phyloP scores from a whole-genome alignment of 2,888 invertebrate genomes.

The Sarcophaga variegata region DNA sequence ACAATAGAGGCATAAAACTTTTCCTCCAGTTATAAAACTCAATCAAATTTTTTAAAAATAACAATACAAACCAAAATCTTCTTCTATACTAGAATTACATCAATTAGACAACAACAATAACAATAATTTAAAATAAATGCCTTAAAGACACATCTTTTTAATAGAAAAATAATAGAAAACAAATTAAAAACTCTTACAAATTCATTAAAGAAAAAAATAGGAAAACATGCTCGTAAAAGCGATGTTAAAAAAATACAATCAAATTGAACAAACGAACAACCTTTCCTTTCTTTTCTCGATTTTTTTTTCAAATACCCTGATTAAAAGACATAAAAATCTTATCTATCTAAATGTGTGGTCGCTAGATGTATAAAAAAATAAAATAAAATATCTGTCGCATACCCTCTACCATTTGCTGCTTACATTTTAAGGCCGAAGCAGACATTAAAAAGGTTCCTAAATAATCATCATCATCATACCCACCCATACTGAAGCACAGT shows the following conservation, averaged over 20 bases:
- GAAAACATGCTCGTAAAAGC: neutral
- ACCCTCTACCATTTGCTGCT: slow-evolving; percentile 19
- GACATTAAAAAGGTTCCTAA: slow-evolving; percentile 24
- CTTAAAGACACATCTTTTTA: neutral
- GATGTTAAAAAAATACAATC: slow-evolving; percentile 28
- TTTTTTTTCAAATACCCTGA: slow-evolving; percentile 43
- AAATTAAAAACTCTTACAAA: slow-evolving; percentile 35
- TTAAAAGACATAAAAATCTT: slow-evolving; percentile 39
- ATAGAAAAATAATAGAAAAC: slow-evolving; percentile 21
- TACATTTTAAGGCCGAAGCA: slow-evolving; percentile 39
- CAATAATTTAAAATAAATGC: slow-evolving; percentile 7
- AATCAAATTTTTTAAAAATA: too few species aligned
- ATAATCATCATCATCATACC: neutral
- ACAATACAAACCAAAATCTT: neutral
- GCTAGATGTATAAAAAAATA: slow-evolving; percentile 62
- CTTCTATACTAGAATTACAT: slow-evolving; percentile 27
- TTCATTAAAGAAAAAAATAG: neutral
- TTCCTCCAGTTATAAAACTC: neutral
- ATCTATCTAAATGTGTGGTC: slow-evolving; percentile 68
- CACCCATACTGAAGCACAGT: slow-evolving; percentile 14
- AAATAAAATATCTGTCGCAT: slow-evolving; percentile 19
- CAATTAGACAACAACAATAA: slow-evolving; percentile 23
- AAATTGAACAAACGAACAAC: slow-evolving; percentile 11
- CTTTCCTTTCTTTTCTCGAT: too few species aligned
- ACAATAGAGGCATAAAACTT: neutral